Base-by-base conservation (phyloP, 2,888 invertebrate genomes). In the Poecilus cupreus region DNA sequence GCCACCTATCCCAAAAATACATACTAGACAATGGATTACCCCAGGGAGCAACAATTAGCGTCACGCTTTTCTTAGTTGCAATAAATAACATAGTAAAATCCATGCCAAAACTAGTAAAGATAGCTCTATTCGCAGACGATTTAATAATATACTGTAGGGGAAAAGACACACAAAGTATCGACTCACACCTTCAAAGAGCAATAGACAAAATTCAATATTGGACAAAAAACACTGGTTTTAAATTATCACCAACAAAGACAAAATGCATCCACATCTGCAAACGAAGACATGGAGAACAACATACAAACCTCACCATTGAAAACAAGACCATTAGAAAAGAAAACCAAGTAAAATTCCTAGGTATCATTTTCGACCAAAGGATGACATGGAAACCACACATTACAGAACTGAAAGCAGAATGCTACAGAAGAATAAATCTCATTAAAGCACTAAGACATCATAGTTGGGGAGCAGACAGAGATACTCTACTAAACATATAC, bases 61-160 rank as follows among this genome's bases (percentile, higher is more conserved):
- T n/a, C n/a, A n/a, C 80, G 8, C 24, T 84, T n/a, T 84, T 84
- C 43, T n/a, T 83, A 49, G 64, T 83, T 13, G 83, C 80, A 8
- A 57, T 57, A 3, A 57, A 57, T 10, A 22, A 24, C 5, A 22
- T 57, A 4, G 18, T n/a, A n/a, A 22, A 57, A 18, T 0, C 2
- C 18, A 20, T 8, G 11, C 18, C 18, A 57, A n/a, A 18, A 57
- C 24, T 22, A 24, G 57, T 57, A 4, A 57, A 57, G 20, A n/a
- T 10, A 24, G 57, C 24, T 20, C 11, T 24, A 24, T 57, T 57
- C 4, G 26, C 26, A 24, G n/a, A 57, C 2, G 57, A 24, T 11
- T 4, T 57, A 2, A 8, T n/a, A 3, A 32, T 82, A 1, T 79
- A 72, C 22, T 22, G 54, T 37, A 79, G 22, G n/a, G n/a, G n/a